Conservation (phyloP, 1,140 invertebrate species). For the Nasonia vitripennis region DNA sequence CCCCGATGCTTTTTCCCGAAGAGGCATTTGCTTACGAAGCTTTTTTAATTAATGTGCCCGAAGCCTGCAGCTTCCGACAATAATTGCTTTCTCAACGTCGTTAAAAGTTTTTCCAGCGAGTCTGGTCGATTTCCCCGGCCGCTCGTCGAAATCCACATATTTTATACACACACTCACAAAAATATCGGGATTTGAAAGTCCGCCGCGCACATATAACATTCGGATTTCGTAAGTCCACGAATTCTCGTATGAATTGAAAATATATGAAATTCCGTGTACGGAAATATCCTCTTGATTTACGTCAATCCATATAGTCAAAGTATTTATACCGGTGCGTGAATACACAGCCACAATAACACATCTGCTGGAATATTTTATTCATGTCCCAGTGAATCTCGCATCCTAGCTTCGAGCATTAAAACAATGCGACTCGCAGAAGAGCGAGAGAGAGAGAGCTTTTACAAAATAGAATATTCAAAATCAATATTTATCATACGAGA, state of each 20-base stretch:
- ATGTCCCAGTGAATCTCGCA: constrained; percentile 1
- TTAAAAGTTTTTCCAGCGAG: no score
- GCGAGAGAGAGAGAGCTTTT: not conserved
- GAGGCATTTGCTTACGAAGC: not conserved
- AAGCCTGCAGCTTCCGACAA: not conserved
- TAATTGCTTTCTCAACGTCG: not conserved
- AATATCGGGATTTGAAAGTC: not conserved
- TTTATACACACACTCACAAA: not conserved
- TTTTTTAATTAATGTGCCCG: not conserved
- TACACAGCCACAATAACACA: not conserved
- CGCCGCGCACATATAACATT: not conserved
- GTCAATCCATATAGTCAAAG: constrained; percentile 17
- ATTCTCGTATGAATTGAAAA: constrained; percentile 12
- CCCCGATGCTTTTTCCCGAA: not conserved
- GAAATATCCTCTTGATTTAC: constrained; percentile 19
- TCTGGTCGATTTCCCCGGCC: not conserved
- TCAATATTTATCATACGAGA: not conserved
- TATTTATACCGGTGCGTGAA: not conserved
- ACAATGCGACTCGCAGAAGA: not conserved
- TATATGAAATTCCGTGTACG: not conserved
- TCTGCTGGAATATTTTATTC: not conserved
- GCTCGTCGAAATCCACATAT: not conserved
- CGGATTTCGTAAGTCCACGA: not conserved
- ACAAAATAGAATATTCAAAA: constrained; percentile 2
- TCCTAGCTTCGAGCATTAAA: not conserved